phyloP scores from a whole-genome alignment of 2,888 invertebrate species.

The Cosmopolites sordidus region DNA sequence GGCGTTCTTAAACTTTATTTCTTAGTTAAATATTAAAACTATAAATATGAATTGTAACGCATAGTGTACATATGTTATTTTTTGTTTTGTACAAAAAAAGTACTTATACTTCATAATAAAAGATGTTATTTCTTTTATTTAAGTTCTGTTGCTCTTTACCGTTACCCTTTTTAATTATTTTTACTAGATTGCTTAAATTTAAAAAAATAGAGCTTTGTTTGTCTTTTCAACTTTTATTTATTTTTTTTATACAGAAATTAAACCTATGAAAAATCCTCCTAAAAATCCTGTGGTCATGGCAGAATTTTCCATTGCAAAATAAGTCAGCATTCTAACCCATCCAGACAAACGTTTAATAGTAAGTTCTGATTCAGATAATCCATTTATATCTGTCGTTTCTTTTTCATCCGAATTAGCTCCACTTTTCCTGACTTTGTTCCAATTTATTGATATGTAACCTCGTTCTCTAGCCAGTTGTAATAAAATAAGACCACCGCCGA shows the following conservation, averaged over 20 bases:
- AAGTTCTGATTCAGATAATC: background rate
- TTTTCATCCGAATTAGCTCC: background rate
- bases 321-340: slow-evolving; percentile 4
- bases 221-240: no score
- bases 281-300: slow-evolving; percentile 14
- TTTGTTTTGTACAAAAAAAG: no score
- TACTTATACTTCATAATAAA: no score
- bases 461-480: slow-evolving; percentile 14
- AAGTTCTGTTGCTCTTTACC: no score
- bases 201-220: no score
- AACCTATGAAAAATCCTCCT: slow-evolving; percentile 23
- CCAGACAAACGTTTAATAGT: background rate
- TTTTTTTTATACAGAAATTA: slow-evolving; percentile 4
- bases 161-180: no score
- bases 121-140: no score
- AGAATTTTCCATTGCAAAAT: slow-evolving; percentile 11
- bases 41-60: no score
- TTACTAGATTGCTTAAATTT: no score
- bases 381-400: background rate
- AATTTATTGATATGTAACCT: slow-evolving; percentile 18
- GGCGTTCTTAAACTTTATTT: no score
- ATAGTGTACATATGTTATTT: no score
- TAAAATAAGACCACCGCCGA: slow-evolving; percentile 20
- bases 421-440: slow-evolving; percentile 8
- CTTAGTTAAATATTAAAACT: no score